phyloP scores from a whole-genome alignment of 2,888 invertebrate genomes.

The Acronicta leporina region DNA sequence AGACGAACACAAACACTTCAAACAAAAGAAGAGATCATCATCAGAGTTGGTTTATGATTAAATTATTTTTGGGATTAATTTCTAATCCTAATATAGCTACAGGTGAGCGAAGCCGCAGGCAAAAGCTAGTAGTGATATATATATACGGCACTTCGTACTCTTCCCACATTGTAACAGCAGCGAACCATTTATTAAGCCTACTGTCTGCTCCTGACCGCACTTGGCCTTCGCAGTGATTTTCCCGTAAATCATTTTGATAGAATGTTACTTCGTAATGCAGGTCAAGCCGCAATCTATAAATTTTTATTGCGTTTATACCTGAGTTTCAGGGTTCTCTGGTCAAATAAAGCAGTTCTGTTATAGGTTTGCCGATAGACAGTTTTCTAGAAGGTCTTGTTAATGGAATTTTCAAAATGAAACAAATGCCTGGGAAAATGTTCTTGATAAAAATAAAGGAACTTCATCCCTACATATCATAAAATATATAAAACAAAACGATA shows the following conservation, averaged over 20 bases:
- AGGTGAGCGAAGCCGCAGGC: no score
- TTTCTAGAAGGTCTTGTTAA: no score
- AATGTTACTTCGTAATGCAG: slow-evolving; percentile 42
- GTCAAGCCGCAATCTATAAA: slow-evolving; percentile 23
- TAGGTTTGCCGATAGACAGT: neutral
- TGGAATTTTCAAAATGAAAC: no score
- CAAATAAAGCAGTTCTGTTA: neutral
- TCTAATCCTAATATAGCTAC: no score
- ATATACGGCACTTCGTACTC: slow-evolving; percentile 39
- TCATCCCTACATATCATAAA: no score
- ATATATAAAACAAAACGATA: no score
- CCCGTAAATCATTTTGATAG: slow-evolving; percentile 59
- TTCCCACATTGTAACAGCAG: slow-evolving; percentile 40
- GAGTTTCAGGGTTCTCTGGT: neutral
- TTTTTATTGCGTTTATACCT: slow-evolving; percentile 1
- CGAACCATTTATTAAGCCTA: slow-evolving; percentile 51
- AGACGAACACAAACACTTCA: no score
- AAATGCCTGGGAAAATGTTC: no score
- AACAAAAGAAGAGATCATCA: no score
- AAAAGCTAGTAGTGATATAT: slow-evolving; percentile 44
- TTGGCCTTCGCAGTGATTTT: slow-evolving; percentile 42
- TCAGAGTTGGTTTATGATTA: no score
- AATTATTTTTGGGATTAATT: no score
- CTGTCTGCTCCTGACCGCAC: slow-evolving; percentile 47
- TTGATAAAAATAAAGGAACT: no score